These are phyloP conservation scores for Pitta sordida DNA, from an alignment of 2,113 vertebrate species.

Conservation along the genomic window DNA sequence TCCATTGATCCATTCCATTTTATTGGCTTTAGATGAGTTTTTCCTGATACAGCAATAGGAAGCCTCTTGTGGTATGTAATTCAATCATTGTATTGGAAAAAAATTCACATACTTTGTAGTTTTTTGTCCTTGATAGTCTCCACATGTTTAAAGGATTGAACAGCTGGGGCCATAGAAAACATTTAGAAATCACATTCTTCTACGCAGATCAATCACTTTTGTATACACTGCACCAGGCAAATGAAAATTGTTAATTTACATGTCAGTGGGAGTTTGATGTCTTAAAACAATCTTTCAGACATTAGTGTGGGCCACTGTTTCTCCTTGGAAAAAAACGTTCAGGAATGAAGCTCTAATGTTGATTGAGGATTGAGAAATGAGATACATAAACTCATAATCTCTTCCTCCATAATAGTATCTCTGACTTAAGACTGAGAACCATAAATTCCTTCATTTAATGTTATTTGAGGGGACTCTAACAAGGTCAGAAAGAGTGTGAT, in stretches of 20 bases:
- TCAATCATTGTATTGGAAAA: constrained; percentile 13
- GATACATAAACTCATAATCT: not conserved
- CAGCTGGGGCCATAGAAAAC: constrained; percentile 14
- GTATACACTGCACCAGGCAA: constrained; percentile 14
- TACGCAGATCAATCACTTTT: constrained; percentile 16
- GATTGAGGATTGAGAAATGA: not conserved
- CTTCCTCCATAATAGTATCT: not conserved
- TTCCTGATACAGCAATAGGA: not conserved
- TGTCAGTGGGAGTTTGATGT: not conserved
- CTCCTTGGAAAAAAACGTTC: not conserved
- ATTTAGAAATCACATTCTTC: constrained; percentile 37
- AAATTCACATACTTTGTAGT: not conserved
- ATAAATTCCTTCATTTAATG: not conserved
- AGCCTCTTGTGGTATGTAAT: not conserved
- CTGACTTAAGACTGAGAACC: not conserved
- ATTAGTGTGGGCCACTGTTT: not conserved
- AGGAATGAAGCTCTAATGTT: not conserved
- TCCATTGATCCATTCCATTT: not conserved
- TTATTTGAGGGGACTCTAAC: not conserved
- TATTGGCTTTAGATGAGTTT: constrained; percentile 28
- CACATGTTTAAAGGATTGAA: constrained; percentile 13
- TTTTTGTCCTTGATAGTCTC: constrained; percentile 31
- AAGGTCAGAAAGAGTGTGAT: not conserved
- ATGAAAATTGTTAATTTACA: constrained; percentile 12
- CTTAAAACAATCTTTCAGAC: not conserved